These are phyloP conservation scores for Scatophagus argus DNA, from an alignment of 2,113 vertebrate genomes.

Conservation along the genomic window DNA sequence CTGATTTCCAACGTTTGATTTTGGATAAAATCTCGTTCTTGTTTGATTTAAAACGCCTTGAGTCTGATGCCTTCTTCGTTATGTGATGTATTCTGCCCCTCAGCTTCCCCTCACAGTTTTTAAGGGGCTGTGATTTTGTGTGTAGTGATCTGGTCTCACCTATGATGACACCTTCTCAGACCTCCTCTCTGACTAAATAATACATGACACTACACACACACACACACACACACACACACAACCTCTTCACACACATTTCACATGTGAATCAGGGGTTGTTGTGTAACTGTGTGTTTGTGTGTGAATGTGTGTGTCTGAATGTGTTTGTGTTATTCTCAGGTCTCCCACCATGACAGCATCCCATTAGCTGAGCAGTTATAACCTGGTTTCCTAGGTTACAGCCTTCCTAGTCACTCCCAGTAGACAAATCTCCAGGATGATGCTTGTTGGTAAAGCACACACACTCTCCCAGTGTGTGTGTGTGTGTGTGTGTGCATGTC, in stretches of 20 bases:
- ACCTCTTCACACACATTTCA: conserved; percentile 3
- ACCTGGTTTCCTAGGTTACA: conserved; percentile 67
- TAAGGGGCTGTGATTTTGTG: neutral
- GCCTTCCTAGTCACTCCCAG: conserved; percentile 45
- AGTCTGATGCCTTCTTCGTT: neutral
- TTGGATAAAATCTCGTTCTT: neutral
- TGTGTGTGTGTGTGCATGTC: neutral
- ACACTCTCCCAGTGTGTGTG: conserved; percentile 5
- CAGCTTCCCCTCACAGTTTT: neutral
- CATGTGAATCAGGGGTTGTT: conserved; percentile 2
- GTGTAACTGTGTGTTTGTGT: neutral
- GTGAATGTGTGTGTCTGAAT: conserved; percentile 14
- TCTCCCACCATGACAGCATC: conserved; percentile 19
- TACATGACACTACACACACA: conserved; percentile 28
- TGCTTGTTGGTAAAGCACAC: conserved; percentile 1
- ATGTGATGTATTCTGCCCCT: neutral
- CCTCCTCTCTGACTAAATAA: conserved; percentile 32
- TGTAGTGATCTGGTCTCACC: neutral
- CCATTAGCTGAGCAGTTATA: conserved; percentile 43
- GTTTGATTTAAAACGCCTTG: neutral
- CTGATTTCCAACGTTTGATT: neutral
- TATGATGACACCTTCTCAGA: neutral
- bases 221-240: conserved; percentile 1
- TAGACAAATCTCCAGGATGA: conserved; percentile 24
- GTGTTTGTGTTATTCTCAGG: conserved; percentile 4